Conservation (phyloP, 2,888 invertebrate species). For the Apamea epomidion region DNA sequence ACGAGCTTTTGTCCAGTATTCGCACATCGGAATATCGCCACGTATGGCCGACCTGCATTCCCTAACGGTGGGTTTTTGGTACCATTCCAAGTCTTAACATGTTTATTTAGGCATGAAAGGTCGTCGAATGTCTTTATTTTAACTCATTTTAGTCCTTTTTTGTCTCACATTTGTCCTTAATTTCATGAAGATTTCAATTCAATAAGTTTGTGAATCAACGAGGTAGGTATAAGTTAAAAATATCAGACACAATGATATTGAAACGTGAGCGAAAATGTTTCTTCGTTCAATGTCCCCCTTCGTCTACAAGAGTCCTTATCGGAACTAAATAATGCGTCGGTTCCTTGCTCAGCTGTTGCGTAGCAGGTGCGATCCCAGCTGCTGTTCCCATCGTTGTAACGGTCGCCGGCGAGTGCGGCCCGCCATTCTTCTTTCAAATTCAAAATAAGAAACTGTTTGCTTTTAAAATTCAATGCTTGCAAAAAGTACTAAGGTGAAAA, state of each 20-base stretch:
- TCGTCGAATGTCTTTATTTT: slow-evolving; percentile 24
- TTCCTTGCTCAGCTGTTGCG: slow-evolving; percentile 67
- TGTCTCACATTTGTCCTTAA: slow-evolving; percentile 2
- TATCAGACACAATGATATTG: slow-evolving; percentile 1
- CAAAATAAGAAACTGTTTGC: slow-evolving; percentile 33
- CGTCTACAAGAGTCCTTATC: slow-evolving; percentile 47
- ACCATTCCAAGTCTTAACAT: slow-evolving; percentile 34
- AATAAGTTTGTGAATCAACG: slow-evolving; percentile 2
- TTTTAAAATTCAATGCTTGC: slow-evolving; percentile 38
- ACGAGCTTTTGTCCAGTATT: slow-evolving; percentile 57
- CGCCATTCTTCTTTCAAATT: slow-evolving; percentile 40
- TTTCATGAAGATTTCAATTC: slow-evolving; percentile 1
- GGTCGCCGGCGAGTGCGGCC: slow-evolving; percentile 68
- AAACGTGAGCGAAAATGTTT: slow-evolving; percentile 41
- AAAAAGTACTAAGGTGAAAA: slow-evolving; percentile 32
- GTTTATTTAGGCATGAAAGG: slow-evolving; percentile 43
- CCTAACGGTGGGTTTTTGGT: slow-evolving; percentile 29
- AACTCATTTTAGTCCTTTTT: neutral
- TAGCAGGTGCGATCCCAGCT: slow-evolving; percentile 76
- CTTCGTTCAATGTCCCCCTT: slow-evolving; percentile 46
- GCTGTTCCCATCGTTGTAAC: slow-evolving; percentile 69
- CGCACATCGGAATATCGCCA: slow-evolving; percentile 52
- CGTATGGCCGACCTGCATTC: slow-evolving; percentile 52
- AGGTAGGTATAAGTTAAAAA: neutral
- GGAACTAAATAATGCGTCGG: slow-evolving; percentile 46